These are phyloP conservation scores for Buathra laborator DNA, from an alignment of 2,888 invertebrate species.

Conservation along the genomic window DNA sequence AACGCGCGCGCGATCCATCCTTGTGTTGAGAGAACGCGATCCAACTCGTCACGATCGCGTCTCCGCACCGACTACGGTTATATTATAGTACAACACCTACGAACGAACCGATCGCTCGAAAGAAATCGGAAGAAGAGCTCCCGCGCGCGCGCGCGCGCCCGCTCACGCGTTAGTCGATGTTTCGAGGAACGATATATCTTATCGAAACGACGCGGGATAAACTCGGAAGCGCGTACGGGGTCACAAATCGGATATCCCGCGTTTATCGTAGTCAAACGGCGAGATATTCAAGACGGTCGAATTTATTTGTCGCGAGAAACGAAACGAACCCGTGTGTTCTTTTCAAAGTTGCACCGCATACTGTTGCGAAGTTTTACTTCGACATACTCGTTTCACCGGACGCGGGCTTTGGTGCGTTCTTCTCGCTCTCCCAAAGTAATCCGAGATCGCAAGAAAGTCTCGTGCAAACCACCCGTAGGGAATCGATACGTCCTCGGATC, in stretches of 20 bases:
- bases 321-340: neutral
- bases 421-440: constrained; percentile 73
- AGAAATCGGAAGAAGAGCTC: constrained; percentile 20
- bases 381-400: constrained; percentile 57
- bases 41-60: constrained; percentile 60
- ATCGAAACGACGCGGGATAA: neutral
- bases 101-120: constrained; percentile 23
- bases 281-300: neutral
- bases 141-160: neutral
- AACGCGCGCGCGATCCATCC: neutral
- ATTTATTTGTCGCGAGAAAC: neutral
- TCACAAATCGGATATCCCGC: neutral
- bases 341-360: neutral
- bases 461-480: constrained; percentile 74
- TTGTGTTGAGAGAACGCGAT: constrained; percentile 1
- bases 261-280: neutral
- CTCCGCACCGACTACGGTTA: constrained; percentile 38
- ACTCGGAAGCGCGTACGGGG: neutral
- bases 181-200: neutral
- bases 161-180: neutral
- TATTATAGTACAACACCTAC: constrained; percentile 3
- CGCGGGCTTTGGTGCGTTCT: constrained; percentile 57
- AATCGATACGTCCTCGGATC: constrained; percentile 82
- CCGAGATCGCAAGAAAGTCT: constrained; percentile 80
- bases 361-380: neutral